These are phyloP conservation scores for Oenanthe oenanthe DNA, from an alignment of 2,113 vertebrate species.

Conservation along the genomic window DNA sequence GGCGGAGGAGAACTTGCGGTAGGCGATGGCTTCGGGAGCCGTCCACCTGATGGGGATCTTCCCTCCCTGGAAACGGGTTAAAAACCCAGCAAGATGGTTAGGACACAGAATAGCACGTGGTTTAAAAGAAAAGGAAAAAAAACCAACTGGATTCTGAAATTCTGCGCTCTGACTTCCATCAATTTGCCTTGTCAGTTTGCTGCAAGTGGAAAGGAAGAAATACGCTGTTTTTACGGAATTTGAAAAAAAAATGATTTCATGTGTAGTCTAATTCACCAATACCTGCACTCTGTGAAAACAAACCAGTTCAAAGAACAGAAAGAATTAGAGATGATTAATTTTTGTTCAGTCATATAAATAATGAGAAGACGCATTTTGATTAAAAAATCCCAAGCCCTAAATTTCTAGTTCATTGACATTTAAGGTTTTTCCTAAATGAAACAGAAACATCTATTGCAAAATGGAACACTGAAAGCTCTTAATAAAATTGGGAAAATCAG, in stretches of 20 bases:
- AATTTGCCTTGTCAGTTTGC: background rate
- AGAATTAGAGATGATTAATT: conserved; percentile 50
- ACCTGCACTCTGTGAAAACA: background rate
- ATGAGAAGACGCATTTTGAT: conserved; percentile 1
- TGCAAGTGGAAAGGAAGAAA: conserved; percentile 14
- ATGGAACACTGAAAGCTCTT: background rate
- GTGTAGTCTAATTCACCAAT: background rate
- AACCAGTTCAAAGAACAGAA: conserved; percentile 28
- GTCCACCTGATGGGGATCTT: conserved; percentile 98
- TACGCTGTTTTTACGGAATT: background rate
- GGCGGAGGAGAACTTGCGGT: conserved; percentile 93
- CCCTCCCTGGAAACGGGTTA: conserved; percentile 81
- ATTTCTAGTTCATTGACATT: background rate
- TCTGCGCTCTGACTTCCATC: background rate
- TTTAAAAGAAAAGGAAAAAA: background rate
- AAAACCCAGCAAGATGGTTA: background rate
- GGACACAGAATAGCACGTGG: background rate
- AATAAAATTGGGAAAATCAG: background rate
- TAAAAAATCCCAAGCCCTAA: background rate
- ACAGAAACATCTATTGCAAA: conserved; percentile 1
- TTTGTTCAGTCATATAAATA: conserved; percentile 59
- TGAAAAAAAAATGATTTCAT: background rate
- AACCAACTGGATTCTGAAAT: background rate
- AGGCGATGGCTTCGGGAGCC: conserved; percentile 92
- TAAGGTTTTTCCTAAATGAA: conserved; percentile 7